A percentile compares a stretch with the other conserved stretches of the same genome.
phyloP scores from a whole-genome alignment of 1,140 invertebrate species.

The Triops cancriformis region DNA sequence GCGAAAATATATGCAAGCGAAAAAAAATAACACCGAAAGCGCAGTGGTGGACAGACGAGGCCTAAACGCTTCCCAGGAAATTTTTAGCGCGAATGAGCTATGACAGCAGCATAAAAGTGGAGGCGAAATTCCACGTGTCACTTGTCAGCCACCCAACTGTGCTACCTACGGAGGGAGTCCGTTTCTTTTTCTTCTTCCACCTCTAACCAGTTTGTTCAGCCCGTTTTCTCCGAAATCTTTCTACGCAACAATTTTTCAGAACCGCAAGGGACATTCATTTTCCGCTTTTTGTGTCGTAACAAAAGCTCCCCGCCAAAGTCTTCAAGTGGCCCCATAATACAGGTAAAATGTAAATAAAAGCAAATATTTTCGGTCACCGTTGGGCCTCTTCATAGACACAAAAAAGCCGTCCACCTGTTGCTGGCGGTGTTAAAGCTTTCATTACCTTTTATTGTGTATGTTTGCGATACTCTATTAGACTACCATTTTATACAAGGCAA shows the following conservation, averaged over 20 bases:
- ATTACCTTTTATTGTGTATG: neutral
- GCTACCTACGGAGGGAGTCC: neutral
- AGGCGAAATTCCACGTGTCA: slow-evolving; percentile 12
- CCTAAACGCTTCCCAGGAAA: neutral
- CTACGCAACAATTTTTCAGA: neutral
- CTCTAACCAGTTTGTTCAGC: neutral
- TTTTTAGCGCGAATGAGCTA: neutral
- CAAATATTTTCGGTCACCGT: neutral
- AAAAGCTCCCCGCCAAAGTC: neutral
- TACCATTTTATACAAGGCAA: neutral
- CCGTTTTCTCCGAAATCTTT: neutral
- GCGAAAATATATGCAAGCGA: too few relatives aligned
- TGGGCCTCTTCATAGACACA: neutral
- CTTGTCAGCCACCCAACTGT: slow-evolving; percentile 12
- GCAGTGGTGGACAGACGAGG: neutral
- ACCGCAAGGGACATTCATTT: neutral
- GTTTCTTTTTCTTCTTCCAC: neutral
- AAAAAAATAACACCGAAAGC: neutral
- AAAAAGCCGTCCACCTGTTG: neutral
- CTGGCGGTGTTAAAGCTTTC: neutral
- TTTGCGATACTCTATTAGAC: neutral
- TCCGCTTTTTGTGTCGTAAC: neutral
- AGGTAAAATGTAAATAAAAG: neutral
- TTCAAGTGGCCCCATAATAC: neutral
- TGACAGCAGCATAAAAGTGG: slow-evolving; percentile 9